Base-by-base conservation (phyloP, 1,140 invertebrate genomes). In the Agrypnia vestita region DNA sequence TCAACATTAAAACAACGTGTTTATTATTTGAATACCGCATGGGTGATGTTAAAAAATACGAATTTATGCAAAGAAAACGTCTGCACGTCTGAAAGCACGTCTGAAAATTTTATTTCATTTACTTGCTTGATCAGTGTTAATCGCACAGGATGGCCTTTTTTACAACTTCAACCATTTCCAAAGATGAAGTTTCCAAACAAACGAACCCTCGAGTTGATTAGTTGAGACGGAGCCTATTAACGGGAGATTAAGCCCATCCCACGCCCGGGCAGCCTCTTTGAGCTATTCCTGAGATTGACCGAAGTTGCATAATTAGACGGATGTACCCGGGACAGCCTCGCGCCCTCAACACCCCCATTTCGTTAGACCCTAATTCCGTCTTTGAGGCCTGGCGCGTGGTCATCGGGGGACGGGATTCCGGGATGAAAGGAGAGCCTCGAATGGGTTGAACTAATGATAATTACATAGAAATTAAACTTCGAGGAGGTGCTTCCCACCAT, bases 381-480 rank as follows among this genome's bases (percentile, higher is more conserved):
- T 59, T 59, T 59, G 55, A 9, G 55, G 21, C n/a, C 15, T 35
- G 25, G 61, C 61, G 21, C n/a, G 61, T 64, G 61, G 35, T 64
- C 61, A 13, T 25, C 12, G 9, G 19, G 61, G n/a, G 35, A 43
- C 21, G 3, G 21, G 35, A 35, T 35, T 9, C 61, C 35, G 13
- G 25, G 61, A 64, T 64, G 61, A 64, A 64, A 64, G 61, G 61
- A 62, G 21, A 35, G 10, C 61, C 61, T 64, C 25, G 61, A 44
- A 64, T 64, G 35, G 64, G 64, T 43, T 44, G 0, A 47, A 69
- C 64, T 69, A 47, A 69, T 47, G 64, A 69, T 47, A 47, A 69
- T 69, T 69, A 69, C 64, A 69, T 17, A 43, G 44, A 69, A 69
- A 69, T 69, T 69, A 49, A 69, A 69, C 64, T 69, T 69, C 25